Evolutionary conservation across 2,888 invertebrate species (phyloP).

Genomic region (Cephus spinipes): DNA sequence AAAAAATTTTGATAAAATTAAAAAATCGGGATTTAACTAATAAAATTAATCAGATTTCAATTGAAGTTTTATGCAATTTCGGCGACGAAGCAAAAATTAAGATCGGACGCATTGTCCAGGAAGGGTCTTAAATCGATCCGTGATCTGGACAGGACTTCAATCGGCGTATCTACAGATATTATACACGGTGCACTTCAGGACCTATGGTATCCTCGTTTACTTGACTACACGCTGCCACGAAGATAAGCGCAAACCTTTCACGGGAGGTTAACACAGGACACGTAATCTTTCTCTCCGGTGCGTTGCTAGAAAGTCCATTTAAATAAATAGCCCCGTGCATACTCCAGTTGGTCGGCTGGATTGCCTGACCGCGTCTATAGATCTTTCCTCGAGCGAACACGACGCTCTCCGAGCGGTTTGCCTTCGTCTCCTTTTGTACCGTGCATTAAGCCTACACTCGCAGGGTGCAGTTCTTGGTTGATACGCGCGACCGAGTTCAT

Average conservation of each 20-base stretch:
- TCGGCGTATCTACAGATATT: too few species aligned
- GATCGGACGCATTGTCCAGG: too few species aligned
- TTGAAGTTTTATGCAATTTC: too few species aligned
- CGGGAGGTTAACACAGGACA: not conserved
- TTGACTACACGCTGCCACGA: not conserved
- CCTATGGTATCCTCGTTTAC: not conserved
- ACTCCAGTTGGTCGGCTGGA: conserved; percentile 1
- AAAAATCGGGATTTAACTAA: too few species aligned
- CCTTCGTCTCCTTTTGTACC: conserved; percentile 3
- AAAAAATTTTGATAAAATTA: too few species aligned
- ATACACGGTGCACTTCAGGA: not conserved
- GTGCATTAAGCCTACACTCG: conserved; percentile 3
- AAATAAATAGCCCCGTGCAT: not conserved
- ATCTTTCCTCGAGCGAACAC: conserved; percentile 1
- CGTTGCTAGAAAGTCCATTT: not conserved
- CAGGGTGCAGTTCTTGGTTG: conserved; percentile 23
- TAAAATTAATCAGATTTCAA: too few species aligned
- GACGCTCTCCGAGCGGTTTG: not conserved
- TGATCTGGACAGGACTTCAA: too few species aligned
- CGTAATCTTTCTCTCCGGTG: not conserved
- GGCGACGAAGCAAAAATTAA: too few species aligned
- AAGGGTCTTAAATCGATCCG: too few species aligned
- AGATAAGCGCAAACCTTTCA: not conserved
- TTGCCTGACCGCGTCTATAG: not conserved
- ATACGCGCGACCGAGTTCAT: conserved; percentile 29